Percentiles rank a stretch among this genome's conserved stretches.
These are phyloP conservation scores for Fregetta grallaria DNA, from an alignment of 2,113 vertebrate species.

Conservation along the genomic window DNA sequence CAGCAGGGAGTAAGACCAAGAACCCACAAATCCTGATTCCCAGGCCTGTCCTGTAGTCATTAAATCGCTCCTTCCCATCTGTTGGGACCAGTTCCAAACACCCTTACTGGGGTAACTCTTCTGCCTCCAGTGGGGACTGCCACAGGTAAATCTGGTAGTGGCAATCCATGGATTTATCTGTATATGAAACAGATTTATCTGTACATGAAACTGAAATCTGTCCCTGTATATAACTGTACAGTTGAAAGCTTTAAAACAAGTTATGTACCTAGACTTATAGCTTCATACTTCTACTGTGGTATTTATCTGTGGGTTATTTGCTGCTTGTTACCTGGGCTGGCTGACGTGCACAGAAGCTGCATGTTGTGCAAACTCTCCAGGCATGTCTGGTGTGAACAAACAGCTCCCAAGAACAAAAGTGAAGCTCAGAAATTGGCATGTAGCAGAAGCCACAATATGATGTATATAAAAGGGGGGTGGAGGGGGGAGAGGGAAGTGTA, in stretches of 20 bases:
- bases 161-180: not conserved
- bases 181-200: not conserved
- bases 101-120: not conserved
- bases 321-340: not conserved
- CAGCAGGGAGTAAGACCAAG: not conserved
- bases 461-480: not conserved
- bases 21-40: not conserved
- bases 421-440: not conserved
- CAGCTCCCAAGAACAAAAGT: not conserved
- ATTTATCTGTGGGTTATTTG: not conserved
- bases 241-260: not conserved
- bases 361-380: not conserved
- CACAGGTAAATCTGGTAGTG: not conserved
- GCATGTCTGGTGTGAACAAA: not conserved
- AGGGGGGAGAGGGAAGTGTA: rapidly evolving
- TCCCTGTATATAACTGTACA: not conserved
- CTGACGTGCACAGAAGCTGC: not conserved
- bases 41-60: not conserved
- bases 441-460: not conserved
- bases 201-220: not conserved
- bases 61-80: not conserved
- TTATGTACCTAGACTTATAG: not conserved
- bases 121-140: not conserved
- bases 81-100: not conserved
- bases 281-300: not conserved